These are phyloP conservation scores for Heterodera filipjevi DNA, from an alignment of 2,888 invertebrate genomes.

Conservation along the genomic window DNA sequence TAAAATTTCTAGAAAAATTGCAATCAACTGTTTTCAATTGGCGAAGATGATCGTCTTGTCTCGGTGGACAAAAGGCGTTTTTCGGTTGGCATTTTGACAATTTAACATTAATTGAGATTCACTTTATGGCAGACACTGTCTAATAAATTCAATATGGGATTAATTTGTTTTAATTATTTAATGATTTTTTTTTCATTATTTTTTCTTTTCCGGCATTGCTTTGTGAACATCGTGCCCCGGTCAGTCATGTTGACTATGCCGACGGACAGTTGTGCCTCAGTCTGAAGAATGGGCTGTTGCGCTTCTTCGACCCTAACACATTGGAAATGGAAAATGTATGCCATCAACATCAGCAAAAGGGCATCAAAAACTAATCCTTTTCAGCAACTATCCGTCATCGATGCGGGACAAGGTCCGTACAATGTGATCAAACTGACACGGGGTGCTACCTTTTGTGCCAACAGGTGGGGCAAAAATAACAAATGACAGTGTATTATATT, in stretches of 20 bases:
- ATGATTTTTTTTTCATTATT: background rate
- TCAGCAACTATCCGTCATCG: slow-evolving; percentile 1
- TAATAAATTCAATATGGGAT: no score
- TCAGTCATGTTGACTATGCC: slow-evolving; percentile 25
- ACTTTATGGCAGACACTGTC: no score
- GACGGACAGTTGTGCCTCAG: slow-evolving; percentile 27
- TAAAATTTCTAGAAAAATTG: slow-evolving; percentile 13
- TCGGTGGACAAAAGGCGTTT: slow-evolving; percentile 32
- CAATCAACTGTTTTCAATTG: slow-evolving; percentile 30
- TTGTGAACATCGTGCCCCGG: background rate
- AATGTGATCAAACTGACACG: slow-evolving; percentile 13
- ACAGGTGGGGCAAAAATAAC: background rate
- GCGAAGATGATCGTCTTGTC: slow-evolving; percentile 30
- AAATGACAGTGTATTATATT: no score
- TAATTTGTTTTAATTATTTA: no score
- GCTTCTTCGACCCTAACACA: slow-evolving; percentile 26
- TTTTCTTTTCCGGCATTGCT: background rate
- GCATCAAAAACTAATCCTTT: background rate
- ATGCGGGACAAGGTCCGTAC: background rate
- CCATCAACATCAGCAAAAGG: background rate
- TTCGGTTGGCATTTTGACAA: background rate
- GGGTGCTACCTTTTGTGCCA: slow-evolving; percentile 24
- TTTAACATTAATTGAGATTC: background rate
- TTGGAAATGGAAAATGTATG: slow-evolving; percentile 31
- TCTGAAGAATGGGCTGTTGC: slow-evolving; percentile 18